These are phyloP conservation scores for Drosophila eugracilis DNA, from an alignment of 1,140 invertebrate genomes.

Conservation along the genomic window DNA sequence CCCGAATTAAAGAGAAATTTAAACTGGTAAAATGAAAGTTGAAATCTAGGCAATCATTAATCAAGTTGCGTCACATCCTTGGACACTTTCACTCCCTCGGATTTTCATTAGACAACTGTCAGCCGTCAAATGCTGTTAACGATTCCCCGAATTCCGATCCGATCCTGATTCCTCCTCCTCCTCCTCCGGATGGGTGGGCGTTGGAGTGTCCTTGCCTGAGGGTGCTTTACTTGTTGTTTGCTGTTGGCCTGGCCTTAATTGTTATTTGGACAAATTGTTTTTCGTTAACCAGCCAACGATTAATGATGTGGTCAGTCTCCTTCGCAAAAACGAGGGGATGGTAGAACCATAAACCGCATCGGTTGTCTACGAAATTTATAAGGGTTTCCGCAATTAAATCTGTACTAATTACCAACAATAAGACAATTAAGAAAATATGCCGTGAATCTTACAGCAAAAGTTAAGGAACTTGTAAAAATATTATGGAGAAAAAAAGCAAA, in stretches of 20 bases:
- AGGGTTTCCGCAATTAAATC: slow-evolving; percentile 66
- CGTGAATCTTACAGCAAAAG: slow-evolving; percentile 4
- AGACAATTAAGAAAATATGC: slow-evolving; percentile 72
- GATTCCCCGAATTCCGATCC: slow-evolving; percentile 18
- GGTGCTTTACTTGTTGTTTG: slow-evolving; percentile 39
- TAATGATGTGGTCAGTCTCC: slow-evolving; percentile 71
- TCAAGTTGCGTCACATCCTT: slow-evolving; percentile 41
- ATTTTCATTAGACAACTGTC: slow-evolving; percentile 73
- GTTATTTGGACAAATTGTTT: slow-evolving; percentile 79
- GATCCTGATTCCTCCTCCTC: slow-evolving; percentile 11
- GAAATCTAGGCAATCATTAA: slow-evolving; percentile 43
- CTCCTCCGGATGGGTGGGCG: slow-evolving; percentile 26
- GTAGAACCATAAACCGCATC: slow-evolving; percentile 62
- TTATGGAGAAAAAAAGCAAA: slow-evolving; percentile 1
- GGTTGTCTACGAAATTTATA: slow-evolving; percentile 54
- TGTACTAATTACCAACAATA: slow-evolving; percentile 65
- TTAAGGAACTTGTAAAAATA: slow-evolving; percentile 22
- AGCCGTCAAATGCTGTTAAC: slow-evolving; percentile 50
- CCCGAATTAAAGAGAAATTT: slow-evolving; percentile 49
- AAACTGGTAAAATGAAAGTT: slow-evolving; percentile 27
- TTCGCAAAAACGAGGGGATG: slow-evolving; percentile 11
- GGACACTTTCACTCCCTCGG: slow-evolving; percentile 48
- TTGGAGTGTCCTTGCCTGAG: slow-evolving; percentile 28
- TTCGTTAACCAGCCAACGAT: slow-evolving; percentile 66
- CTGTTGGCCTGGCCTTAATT: slow-evolving; percentile 48